Evolutionary conservation across 2,113 vertebrate genomes (phyloP).

Genomic region (Elephantulus edwardii): DNA sequence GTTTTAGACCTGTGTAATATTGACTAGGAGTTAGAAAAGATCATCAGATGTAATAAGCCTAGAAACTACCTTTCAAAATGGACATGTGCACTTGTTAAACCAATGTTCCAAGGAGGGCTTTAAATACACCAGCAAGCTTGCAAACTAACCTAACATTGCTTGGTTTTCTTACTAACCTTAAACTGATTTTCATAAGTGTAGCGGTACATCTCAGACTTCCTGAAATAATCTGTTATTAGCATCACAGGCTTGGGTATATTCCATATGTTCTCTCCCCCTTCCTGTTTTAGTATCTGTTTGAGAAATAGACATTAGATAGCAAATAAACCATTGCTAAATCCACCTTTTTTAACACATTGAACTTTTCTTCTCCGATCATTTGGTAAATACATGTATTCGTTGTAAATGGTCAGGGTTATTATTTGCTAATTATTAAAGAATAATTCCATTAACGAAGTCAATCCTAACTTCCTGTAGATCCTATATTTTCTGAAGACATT

Average conservation of each 20-base stretch:
- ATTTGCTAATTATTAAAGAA: constrained; percentile 42
- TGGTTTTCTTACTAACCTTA: constrained; percentile 11
- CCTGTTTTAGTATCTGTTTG: constrained; percentile 40
- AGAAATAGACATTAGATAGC: constrained; percentile 41
- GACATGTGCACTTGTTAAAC: constrained; percentile 45
- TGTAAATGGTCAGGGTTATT: constrained; percentile 35
- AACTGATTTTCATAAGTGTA: constrained; percentile 6
- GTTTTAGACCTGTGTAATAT: constrained; percentile 84
- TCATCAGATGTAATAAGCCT: constrained; percentile 85
- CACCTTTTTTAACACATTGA: background rate
- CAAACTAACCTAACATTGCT: background rate
- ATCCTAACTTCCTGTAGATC: constrained; percentile 62
- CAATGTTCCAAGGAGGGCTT: constrained; percentile 49
- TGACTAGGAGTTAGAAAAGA: constrained; percentile 86
- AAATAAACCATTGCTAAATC: constrained; percentile 16
- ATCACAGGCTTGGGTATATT: background rate
- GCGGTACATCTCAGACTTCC: background rate
- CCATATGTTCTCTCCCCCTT: background rate
- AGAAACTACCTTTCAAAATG: constrained; percentile 73
- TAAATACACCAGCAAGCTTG: constrained; percentile 45
- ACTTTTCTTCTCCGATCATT: background rate
- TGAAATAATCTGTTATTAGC: constrained; percentile 47
- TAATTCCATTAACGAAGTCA: constrained; percentile 49
- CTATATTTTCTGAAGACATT: constrained; percentile 49
- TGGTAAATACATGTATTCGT: constrained; percentile 15